phyloP scores from a whole-genome alignment of 2,797 vertebrate species.

The Microctenopoma stevenorrisi region DNA sequence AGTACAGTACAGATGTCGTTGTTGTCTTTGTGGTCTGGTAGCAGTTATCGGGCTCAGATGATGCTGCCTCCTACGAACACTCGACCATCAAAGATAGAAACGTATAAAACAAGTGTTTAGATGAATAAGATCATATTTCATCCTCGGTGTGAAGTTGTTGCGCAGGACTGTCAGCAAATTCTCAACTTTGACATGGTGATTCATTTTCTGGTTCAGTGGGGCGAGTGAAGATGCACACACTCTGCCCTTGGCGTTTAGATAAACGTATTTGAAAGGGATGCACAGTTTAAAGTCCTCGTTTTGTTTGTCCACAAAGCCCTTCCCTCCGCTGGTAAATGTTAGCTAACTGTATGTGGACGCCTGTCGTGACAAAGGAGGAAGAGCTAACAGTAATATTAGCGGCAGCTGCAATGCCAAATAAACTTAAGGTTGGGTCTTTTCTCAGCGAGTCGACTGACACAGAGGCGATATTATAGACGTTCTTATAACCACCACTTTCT shows the following conservation, averaged over 20 bases:
- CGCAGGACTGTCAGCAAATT: constrained; percentile 6
- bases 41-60: not conserved
- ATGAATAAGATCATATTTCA: not conserved
- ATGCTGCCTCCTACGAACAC: constrained; percentile 6
- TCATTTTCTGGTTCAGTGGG: constrained; percentile 5
- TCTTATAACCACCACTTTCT: not conserved
- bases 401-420: not conserved
- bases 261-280: not conserved
- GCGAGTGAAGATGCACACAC: constrained; percentile 3
- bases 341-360: not conserved
- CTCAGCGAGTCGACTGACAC: not conserved
- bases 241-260: not conserved
- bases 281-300: not conserved
- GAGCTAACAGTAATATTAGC: constrained; percentile 12
- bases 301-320: not conserved
- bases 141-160: not conserved
- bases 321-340: not conserved
- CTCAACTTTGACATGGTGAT: constrained; percentile 9
- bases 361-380: constrained; percentile 46
- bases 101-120: not conserved
- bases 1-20: constrained; percentile 40
- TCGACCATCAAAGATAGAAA: no score
- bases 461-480: no score
- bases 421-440: not conserved
- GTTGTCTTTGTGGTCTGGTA: not conserved